Conservation (phyloP, 2,113 vertebrate species). For the Anas platyrhynchos region DNA sequence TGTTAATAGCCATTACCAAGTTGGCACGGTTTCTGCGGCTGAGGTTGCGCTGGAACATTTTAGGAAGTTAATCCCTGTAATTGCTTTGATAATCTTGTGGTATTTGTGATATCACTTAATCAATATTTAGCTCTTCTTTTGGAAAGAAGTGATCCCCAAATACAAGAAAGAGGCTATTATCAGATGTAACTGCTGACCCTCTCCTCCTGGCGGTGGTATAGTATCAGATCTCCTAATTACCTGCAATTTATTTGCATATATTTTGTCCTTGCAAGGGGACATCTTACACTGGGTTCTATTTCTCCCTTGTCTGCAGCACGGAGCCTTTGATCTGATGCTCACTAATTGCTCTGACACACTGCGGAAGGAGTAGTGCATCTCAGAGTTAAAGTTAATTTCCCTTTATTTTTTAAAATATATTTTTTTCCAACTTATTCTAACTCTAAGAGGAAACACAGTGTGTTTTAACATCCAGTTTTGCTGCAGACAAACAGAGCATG, state of each 20-base stretch:
- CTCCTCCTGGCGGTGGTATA: constrained; percentile 65
- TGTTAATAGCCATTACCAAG: constrained; percentile 42
- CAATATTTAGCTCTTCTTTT: constrained; percentile 54
- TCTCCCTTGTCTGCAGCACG: neutral
- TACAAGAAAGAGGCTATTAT: constrained; percentile 9
- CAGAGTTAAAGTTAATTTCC: constrained; percentile 9
- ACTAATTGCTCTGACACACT: constrained; percentile 27
- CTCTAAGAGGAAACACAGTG: neutral
- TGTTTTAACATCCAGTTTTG: neutral
- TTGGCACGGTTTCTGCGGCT: constrained; percentile 52
- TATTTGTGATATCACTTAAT: constrained; percentile 56
- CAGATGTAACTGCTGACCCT: constrained; percentile 52
- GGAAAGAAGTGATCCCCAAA: neutral
- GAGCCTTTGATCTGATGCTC: constrained; percentile 37
- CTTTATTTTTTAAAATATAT: neutral
- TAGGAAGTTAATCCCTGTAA: constrained; percentile 57
- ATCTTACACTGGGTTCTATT: neutral
- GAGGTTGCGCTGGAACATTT: constrained; percentile 42
- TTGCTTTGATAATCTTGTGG: constrained; percentile 56
- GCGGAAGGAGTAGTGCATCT: neutral
- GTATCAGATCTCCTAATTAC: constrained; percentile 37
- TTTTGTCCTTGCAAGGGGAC: constrained; percentile 6
- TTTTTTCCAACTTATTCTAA: neutral
- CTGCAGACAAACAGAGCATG: neutral
- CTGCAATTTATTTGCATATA: constrained; percentile 42